Base-by-base conservation (phyloP, 2,797 vertebrate genomes). In the Phrynocephalus forsythii region DNA sequence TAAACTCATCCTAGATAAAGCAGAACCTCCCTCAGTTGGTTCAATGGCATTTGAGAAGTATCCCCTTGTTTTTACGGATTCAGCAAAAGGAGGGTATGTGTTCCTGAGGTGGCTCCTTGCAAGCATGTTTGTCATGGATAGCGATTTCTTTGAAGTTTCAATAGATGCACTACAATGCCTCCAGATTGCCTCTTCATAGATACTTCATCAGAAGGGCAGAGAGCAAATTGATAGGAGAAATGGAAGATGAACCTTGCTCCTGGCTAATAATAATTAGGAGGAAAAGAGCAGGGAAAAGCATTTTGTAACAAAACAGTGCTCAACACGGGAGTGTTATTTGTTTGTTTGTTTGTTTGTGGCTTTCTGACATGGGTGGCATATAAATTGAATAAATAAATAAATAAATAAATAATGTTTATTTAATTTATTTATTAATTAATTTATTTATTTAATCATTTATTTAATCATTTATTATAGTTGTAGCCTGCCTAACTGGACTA, bases 41-140 rank as follows among this genome's bases (percentile, higher is more conserved):
- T 98, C 98, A n/a, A 98, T 99, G 98, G 98, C 98, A 6, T 98
- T 98, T 89, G 98, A 99, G 92, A 99, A 98, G 69, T 99, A 99
- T 95, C 98, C 98, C 15, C 96, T 99, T 4, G 78, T 97, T 91
- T 99, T 99, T 96, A 95, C 94, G 0, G 97, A 95, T 7, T 96
- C 97, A n/a, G 91, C 87, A 0, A 38, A 94, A 71, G 96, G 95
- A 71, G 96, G 95, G 98, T 99, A 93, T 97, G 97, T 89, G 52
- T 20, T 82, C 38, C 79, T 68, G n/a, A 30, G 1, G 8, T 48
- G 71, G 15, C 79, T 33, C 79, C 30, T 56, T 63, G 28, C n/a
- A 82, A 77, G 5, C 8, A 77, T 68, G 60, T 33, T 16, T 24
- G n/a, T 26, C 44, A 5, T 44, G 75, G 73, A 2, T 44, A 16